phyloP scores from a whole-genome alignment of 2,888 invertebrate species.

The Oligia strigilis region DNA sequence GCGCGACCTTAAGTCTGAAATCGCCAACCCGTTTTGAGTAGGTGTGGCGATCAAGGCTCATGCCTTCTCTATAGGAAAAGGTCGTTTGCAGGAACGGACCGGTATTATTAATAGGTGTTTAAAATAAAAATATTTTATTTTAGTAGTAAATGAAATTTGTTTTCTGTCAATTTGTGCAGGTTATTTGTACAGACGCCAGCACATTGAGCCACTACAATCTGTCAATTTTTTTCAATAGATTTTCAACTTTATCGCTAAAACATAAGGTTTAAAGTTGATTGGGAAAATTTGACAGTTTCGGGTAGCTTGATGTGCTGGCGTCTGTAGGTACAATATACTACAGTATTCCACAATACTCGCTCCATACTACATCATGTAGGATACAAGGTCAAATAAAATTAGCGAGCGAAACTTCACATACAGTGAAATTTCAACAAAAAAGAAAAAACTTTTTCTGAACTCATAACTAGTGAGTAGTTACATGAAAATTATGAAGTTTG shows the following conservation, averaged over 20 bases:
- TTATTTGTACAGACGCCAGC: slow-evolving; percentile 6
- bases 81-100: not conserved
- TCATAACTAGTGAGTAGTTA: not conserved
- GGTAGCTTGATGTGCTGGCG: no score
- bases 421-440: not conserved
- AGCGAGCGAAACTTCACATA: not conserved
- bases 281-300: no score
- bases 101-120: not conserved
- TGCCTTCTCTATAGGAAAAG: not conserved
- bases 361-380: not conserved
- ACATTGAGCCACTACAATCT: no score
- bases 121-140: not conserved
- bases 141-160: not conserved
- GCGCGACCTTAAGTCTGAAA: not conserved
- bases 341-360: not conserved
- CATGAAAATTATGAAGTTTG: not conserved
- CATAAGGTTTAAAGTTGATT: no score
- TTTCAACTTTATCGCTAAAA: no score
- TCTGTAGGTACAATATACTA: slow-evolving; percentile 9
- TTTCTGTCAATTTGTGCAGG: not conserved
- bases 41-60: not conserved
- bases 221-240: no score
- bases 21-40: not conserved
- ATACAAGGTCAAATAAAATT: not conserved
- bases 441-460: not conserved